Base-by-base conservation (phyloP, 2,113 vertebrate genomes). In the Pseudolaguvia tuberculata region DNA sequence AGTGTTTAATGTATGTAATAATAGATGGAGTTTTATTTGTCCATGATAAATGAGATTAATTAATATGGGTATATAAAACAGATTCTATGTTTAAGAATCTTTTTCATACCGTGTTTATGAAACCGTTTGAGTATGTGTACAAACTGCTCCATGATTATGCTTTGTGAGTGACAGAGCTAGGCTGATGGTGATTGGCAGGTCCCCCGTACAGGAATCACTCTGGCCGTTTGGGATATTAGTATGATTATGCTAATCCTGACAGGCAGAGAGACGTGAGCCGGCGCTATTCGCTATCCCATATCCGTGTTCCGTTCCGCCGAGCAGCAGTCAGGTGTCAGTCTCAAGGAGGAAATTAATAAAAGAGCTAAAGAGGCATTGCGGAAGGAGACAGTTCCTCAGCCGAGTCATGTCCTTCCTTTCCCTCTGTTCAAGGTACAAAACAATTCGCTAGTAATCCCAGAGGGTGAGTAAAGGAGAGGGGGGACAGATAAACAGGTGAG, bases 181-280 rank as follows among this genome's bases (percentile, higher is more conserved):
- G 45, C 72, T 83, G 78, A 86, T 84, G 80, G 77, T 80, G 84
- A 87, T 68, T 83, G 86, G 76, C 85, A 73, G 75, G 57, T 42
- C 48, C 63, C 73, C 61, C 31, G 52, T 31, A 61, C 78, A 70
- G 84, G 79, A 84, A 78, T 76, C 83, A 73, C 48, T 62, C 81
- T 66, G 72, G 76, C 79, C 67, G 48, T 82, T 83, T 73, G 73
- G 82, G 79, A 82, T 83, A 77, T 84, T 82, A 75, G 73, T 79
- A 77, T 80, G 78, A 87, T 87, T 85, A 87, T 87, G 81, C 79
- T 85, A 87, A 87, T 88, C 63, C 71, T 75, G 73, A 78, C 63
- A 52, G 71, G 25, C 74, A 48, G 59, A 61, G 68, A 67, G 80
- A 81, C 45, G 70, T 23, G 29, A 67, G 72, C 47, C 61, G 29